phyloP scores from a whole-genome alignment of 1,140 invertebrate genomes.

The Periplaneta americana region DNA sequence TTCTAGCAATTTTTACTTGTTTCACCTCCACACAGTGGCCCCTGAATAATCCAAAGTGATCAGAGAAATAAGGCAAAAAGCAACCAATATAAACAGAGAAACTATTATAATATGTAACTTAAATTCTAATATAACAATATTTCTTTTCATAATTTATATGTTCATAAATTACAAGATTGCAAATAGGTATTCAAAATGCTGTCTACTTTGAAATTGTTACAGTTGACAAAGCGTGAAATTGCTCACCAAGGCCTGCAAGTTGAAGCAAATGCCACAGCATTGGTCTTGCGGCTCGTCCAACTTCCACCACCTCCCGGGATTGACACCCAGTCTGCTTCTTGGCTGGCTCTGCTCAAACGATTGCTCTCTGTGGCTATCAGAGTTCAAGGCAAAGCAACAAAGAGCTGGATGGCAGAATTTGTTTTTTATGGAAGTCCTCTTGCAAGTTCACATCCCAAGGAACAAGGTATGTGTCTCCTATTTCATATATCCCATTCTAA shows the following conservation, averaged over 20 bases:
- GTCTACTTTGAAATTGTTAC: constrained; percentile 25
- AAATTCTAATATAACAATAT: too few species aligned
- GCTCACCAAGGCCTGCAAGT: constrained; percentile 87
- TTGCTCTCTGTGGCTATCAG: constrained; percentile 80
- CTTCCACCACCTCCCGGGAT: constrained; percentile 57
- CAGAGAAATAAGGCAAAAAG: too few species aligned
- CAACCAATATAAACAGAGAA: too few species aligned
- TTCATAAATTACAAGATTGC: too few species aligned
- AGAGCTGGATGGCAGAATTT: constrained; percentile 85
- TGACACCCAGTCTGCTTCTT: constrained; percentile 39
- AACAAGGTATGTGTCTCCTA: constrained; percentile 54
- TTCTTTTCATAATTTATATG: too few species aligned
- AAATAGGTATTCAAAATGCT: too few species aligned
- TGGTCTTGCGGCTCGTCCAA: constrained; percentile 74
- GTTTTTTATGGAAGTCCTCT: constrained; percentile 83
- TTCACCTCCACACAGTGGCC: too few species aligned
- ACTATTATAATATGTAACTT: too few species aligned
- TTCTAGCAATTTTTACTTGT: too few species aligned
- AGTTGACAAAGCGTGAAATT: constrained; percentile 73
- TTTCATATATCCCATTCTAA: too few species aligned
- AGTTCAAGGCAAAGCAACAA: constrained; percentile 66
- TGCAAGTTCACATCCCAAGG: constrained; percentile 71
- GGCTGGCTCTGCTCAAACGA: constrained; percentile 63
- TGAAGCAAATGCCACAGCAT: constrained; percentile 81
- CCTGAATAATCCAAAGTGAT: too few species aligned